Evolutionary conservation across 2,888 invertebrate species (phyloP), one percentile per base, ranked within the genome.

Genomic region (Meteorus colon): DNA sequence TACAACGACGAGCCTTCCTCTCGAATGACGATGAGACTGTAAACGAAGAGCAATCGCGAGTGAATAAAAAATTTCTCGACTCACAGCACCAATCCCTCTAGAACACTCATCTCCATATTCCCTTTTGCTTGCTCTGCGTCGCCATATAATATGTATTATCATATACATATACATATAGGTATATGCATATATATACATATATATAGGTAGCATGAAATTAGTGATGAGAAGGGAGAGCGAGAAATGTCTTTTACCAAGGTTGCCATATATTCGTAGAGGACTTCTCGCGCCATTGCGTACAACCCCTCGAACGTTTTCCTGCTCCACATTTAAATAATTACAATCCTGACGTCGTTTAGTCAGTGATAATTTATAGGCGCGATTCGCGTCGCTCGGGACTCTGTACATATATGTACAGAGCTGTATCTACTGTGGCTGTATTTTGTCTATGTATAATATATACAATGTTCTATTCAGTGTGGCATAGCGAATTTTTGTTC

Each of bases 291-390:
- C 67, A 74, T 48, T 73, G 74, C 59, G 29, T 65, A 12, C 31
- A 69, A 75, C 55, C 65, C 63, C 62, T 55, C 37, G 45, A 55
- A 69, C 68, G 55, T 66, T 75, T 65, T 73, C 73, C 65, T 59
- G 60, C 45, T 68, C 31, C 41, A 62, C 69, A 75, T 70, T 70
- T 88, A 89, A 89, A 89, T 89, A 89, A 89, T 89, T 88, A 88
- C 87, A 86, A 87, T 86, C 85, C 88, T 82, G 84, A 82, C 82
- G 83, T 83, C 86, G 85, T 84, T 87, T 86, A 84, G 83, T 82
- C 83, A 80, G 77, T 82, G 85, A 86, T 88, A 88, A 89, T 89
- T 89, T 89, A 89, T 89, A 88, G 88, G 80, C 84, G 78, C 86
- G 84, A 88, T 88, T 88, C 85, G 87, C 82, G 80, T 73, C 85